phyloP scores from a whole-genome alignment of 2,888 invertebrate species.

The Alentia gelatinosa region DNA sequence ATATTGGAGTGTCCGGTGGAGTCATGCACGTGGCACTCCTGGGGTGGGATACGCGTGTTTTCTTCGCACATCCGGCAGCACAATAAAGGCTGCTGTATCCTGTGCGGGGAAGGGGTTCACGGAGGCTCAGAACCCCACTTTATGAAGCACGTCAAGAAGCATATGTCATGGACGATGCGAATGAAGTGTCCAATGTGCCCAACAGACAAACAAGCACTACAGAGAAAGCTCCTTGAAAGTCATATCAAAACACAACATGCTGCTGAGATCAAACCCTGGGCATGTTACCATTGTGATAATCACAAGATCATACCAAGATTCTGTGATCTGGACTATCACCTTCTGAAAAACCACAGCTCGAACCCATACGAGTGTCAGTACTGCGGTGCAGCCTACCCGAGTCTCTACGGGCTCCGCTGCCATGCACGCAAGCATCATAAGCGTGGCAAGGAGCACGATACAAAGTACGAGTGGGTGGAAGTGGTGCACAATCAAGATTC shows the following conservation, averaged over 20 bases:
- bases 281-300: slow-evolving; percentile 46
- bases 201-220: not conserved
- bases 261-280: not conserved
- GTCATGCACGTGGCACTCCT: not conserved
- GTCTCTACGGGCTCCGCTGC: not conserved
- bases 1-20: not conserved
- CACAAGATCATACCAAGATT: not conserved
- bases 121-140: not conserved
- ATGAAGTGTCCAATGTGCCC: slow-evolving; percentile 17
- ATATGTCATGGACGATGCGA: not conserved
- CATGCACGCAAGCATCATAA: slow-evolving; percentile 34
- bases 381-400: slow-evolving; percentile 32
- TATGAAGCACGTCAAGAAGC: slow-evolving; percentile 42
- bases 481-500: not conserved
- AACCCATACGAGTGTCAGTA: slow-evolving; percentile 51
- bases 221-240: not conserved
- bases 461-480: slow-evolving; percentile 31
- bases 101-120: slow-evolving; percentile 34
- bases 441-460: slow-evolving; percentile 21
- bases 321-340: not conserved
- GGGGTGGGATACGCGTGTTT: slow-evolving; percentile 9
- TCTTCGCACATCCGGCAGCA: not conserved
- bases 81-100: not conserved
- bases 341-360: slow-evolving; percentile 28
- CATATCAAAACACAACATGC: not conserved